Conservation (phyloP, 2,113 vertebrate genomes). For the Zosterops lateralis region DNA sequence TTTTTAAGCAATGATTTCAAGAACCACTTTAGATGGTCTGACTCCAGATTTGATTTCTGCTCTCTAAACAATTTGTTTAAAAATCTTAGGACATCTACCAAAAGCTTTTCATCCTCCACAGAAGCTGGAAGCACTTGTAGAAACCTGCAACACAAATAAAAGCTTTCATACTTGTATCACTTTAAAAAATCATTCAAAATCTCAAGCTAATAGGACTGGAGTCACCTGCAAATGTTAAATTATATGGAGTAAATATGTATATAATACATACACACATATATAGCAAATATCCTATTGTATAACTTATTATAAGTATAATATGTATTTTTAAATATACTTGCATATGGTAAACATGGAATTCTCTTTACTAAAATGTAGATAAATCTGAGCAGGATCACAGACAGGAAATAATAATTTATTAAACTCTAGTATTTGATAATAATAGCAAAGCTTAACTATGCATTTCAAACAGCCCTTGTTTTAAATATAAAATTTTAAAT, state of each 20-base stretch:
- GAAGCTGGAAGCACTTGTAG: conserved; percentile 90
- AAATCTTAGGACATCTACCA: conserved; percentile 88
- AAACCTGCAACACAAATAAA: conserved; percentile 78
- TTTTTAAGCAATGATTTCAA: conserved; percentile 86
- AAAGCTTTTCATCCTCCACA: conserved; percentile 88
- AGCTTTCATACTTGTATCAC: neutral
- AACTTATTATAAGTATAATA: neutral
- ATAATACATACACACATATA: neutral
- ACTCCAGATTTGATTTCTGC: conserved; percentile 66
- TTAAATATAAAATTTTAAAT: neutral
- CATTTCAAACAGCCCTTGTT: neutral
- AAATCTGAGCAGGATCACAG: neutral
- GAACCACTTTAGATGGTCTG: conserved; percentile 85
- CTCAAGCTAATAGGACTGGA: neutral
- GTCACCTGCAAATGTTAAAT: neutral
- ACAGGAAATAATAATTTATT: neutral
- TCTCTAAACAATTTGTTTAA: conserved; percentile 83
- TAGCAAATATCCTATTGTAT: fast-evolving
- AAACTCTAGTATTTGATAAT: neutral
- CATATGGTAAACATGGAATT: neutral
- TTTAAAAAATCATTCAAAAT: neutral
- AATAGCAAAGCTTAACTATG: neutral
- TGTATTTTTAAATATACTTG: neutral
- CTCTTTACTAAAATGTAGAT: neutral
- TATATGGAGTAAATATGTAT: neutral